Percentiles rank a stretch among this genome's conserved stretches.
Conservation (phyloP, 2,888 invertebrate genomes). For the Scaptomyza flava region DNA sequence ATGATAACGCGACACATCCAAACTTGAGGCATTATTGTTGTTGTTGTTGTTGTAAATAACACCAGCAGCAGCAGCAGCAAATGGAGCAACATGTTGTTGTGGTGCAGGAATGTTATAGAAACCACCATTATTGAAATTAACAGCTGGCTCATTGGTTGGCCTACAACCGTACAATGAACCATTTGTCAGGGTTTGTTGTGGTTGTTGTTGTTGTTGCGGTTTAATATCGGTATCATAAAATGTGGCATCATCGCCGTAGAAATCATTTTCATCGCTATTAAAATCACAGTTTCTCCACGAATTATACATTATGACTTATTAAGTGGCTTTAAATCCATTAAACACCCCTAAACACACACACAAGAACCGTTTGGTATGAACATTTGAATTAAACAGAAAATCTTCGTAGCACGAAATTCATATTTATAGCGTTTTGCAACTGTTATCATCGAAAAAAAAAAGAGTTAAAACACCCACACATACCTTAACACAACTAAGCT, state of each 20-base stretch:
- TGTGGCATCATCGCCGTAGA: slow-evolving; percentile 60
- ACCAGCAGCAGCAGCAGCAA: slow-evolving; percentile 11
- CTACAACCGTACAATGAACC: slow-evolving; percentile 41
- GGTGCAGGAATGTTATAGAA: slow-evolving; percentile 39
- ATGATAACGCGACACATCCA: slow-evolving; percentile 53
- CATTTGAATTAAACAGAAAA: slow-evolving; percentile 72
- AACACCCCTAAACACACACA: slow-evolving; percentile 1
- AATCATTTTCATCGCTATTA: slow-evolving; percentile 60
- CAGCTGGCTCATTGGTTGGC: slow-evolving; percentile 61
- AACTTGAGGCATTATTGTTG: slow-evolving; percentile 13
- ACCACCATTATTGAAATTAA: slow-evolving; percentile 62
- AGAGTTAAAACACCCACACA: slow-evolving; percentile 1
- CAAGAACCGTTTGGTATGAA: slow-evolving; percentile 33
- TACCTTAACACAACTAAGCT: slow-evolving; percentile 2
- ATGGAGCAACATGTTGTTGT: slow-evolving; percentile 5
- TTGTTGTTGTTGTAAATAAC: slow-evolving; percentile 21
- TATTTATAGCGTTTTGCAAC: slow-evolving; percentile 56
- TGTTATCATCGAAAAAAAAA: slow-evolving; percentile 23
- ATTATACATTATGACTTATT: slow-evolving; percentile 52
- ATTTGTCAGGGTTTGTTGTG: slow-evolving; percentile 13
- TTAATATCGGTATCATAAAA: slow-evolving; percentile 56
- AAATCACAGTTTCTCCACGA: slow-evolving; percentile 69
- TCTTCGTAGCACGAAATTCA: slow-evolving; percentile 63
- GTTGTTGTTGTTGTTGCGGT: slow-evolving; percentile 34
- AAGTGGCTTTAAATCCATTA: slow-evolving; percentile 43